A percentile compares a stretch with the other conserved stretches of the same genome.
Conservation (phyloP, 2,888 invertebrate genomes). For the Ametastegia equiseti region DNA sequence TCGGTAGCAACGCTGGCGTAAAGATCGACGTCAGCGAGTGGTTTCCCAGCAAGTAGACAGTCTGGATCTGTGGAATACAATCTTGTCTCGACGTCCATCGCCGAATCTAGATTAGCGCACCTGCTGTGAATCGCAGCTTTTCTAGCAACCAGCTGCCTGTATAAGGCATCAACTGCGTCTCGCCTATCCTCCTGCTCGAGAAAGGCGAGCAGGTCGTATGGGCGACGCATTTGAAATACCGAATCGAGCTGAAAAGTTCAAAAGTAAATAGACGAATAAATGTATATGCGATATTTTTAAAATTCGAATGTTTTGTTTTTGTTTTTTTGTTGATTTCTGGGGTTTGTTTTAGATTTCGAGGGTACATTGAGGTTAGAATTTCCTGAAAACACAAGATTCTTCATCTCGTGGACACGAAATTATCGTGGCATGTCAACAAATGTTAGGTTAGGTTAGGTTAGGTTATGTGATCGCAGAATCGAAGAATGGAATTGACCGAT, state of each 20-base stretch:
- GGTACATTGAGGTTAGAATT: too few species aligned
- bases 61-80: conserved; percentile 81
- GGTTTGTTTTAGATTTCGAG: too few species aligned
- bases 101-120: conserved; percentile 79
- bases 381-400: too few species aligned
- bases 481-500: too few species aligned
- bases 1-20: conserved; percentile 81
- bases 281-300: background rate
- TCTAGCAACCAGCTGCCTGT: conserved; percentile 81
- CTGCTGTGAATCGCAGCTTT: conserved; percentile 82
- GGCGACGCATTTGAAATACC: conserved; percentile 84
- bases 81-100: conserved; percentile 80
- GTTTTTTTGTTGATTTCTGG: background rate
- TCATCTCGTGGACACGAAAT: too few species aligned
- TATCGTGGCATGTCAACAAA: too few species aligned
- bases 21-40: conserved; percentile 83
- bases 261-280: background rate
- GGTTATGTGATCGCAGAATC: too few species aligned
- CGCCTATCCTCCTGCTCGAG: conserved; percentile 86
- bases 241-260: conserved; percentile 83
- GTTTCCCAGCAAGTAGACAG: conserved; percentile 82
- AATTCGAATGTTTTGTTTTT: background rate
- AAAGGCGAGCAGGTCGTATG: conserved; percentile 86
- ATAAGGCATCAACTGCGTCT: conserved; percentile 80
- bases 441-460: too few species aligned